Evolutionary conservation across 2,797 vertebrate species (phyloP).

Genomic region (Cossypha heuglini): DNA sequence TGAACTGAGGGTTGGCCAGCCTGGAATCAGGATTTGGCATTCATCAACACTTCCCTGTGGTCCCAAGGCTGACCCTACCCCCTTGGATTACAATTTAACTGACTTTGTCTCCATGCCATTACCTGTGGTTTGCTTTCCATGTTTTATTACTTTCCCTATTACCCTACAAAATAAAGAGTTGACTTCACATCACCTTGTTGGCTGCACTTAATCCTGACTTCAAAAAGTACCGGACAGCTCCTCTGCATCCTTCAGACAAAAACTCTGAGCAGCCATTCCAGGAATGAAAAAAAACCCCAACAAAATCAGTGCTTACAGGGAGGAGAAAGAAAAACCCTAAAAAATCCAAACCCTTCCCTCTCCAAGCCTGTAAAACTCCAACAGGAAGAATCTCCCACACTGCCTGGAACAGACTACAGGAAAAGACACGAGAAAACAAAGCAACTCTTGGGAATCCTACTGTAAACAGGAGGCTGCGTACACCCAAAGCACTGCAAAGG

Average conservation of each 20-base stretch:
- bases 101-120: accelerated
- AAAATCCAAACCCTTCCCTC: neutral
- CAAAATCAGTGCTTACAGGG: neutral
- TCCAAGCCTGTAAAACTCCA: neutral
- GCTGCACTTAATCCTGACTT: neutral
- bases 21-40: accelerated
- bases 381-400: neutral
- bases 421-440: neutral
- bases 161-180: neutral
- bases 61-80: accelerated
- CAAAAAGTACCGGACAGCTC: neutral
- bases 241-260: neutral
- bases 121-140: neutral
- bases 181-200: neutral
- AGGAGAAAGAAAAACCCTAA: neutral
- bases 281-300: neutral
- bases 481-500: neutral
- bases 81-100: neutral
- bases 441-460: neutral
- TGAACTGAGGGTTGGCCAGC: neutral
- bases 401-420: neutral
- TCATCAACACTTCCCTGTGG: neutral
- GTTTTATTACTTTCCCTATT: neutral
- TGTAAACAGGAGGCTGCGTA: neutral
- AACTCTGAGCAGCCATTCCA: neutral